Conservation (phyloP, 2,888 invertebrate genomes). For the Sepiola atlantica region DNA sequence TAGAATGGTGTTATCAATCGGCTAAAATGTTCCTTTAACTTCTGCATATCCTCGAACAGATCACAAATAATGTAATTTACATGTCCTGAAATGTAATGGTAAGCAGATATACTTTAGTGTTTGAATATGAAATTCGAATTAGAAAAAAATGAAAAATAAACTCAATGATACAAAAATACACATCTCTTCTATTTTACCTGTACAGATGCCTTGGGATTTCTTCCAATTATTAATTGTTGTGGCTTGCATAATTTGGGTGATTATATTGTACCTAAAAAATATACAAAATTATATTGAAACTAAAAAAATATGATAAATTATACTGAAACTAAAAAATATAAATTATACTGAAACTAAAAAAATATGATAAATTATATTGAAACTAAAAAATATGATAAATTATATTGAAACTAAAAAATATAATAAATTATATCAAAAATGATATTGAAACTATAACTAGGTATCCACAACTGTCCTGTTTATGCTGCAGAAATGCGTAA, state of each 20-base stretch:
- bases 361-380: too few species aligned
- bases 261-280: slow-evolving; percentile 84
- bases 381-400: too few species aligned
- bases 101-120: not conserved
- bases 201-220: slow-evolving; percentile 82
- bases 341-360: too few species aligned
- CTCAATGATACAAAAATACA: not conserved
- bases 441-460: too few species aligned
- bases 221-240: slow-evolving; percentile 92
- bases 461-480: too few species aligned
- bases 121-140: not conserved
- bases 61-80: not conserved
- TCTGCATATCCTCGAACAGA: not conserved
- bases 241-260: slow-evolving; percentile 94
- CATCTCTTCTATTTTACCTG: slow-evolving; percentile 54
- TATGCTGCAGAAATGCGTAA: too few species aligned
- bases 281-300: not conserved
- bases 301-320: too few species aligned
- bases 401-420: too few species aligned
- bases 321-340: too few species aligned
- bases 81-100: not conserved
- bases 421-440: too few species aligned
- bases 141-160: not conserved
- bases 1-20: not conserved
- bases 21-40: not conserved